Percentiles rank a stretch among this genome's conserved stretches.
phyloP scores from a whole-genome alignment of 2,797 vertebrate species.

The Bovichtus diacanthus region DNA sequence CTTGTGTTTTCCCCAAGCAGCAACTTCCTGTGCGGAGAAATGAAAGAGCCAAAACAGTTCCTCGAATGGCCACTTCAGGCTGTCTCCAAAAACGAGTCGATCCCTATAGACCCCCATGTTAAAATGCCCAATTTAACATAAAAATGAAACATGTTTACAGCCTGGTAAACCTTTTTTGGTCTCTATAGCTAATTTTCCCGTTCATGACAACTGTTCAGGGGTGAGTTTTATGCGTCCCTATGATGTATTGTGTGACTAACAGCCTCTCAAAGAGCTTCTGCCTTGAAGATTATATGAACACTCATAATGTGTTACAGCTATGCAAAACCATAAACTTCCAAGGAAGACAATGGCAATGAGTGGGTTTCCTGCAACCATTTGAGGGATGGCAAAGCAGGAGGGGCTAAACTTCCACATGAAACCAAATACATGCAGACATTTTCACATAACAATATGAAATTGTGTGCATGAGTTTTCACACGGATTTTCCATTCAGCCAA shows the following conservation, averaged over 20 bases:
- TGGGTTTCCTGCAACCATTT: background rate
- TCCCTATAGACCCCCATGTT: no score
- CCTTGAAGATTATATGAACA: background rate
- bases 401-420: background rate
- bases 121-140: no score
- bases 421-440: no score
- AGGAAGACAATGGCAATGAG: background rate
- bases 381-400: background rate
- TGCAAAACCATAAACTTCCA: background rate
- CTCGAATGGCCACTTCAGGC: no score
- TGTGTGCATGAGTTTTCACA: background rate
- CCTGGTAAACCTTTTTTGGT: no score
- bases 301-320: constrained; percentile 1
- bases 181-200: no score
- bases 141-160: no score
- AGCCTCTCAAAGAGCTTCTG: background rate
- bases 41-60: no score
- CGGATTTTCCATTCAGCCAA: background rate
- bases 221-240: no score
- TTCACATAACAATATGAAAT: background rate
- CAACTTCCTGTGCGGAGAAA: no score
- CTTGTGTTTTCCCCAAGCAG: background rate
- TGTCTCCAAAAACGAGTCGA: no score
- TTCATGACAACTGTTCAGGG: background rate
- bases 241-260: background rate